Evolutionary conservation across 1,140 invertebrate species (phyloP).

Genomic region (Drosophila mayri): DNA sequence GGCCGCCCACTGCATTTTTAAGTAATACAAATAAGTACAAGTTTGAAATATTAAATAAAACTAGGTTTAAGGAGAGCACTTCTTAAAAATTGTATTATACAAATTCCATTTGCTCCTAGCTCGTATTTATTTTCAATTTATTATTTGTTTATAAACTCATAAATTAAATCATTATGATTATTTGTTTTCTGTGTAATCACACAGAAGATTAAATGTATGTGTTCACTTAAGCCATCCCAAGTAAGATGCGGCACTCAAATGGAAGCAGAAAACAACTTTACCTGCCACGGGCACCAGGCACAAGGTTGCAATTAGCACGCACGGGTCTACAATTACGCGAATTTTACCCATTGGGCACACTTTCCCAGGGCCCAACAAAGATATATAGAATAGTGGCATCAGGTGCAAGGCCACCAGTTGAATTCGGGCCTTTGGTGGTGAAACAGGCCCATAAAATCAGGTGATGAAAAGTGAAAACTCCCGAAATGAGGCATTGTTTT

Average conservation of each 20-base stretch:
- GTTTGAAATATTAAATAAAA: neutral
- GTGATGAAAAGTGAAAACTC: slow-evolving; percentile 63
- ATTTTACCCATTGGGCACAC: slow-evolving; percentile 65
- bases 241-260: slow-evolving; percentile 10
- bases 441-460: slow-evolving; percentile 31
- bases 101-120: too few species aligned
- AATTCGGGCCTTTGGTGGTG: slow-evolving; percentile 29
- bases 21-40: neutral
- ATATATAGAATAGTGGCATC: slow-evolving; percentile 71
- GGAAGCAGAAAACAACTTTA: slow-evolving; percentile 25
- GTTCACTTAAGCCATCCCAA: neutral
- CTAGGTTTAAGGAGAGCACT: neutral
- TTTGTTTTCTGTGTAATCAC: neutral
- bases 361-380: slow-evolving; percentile 46
- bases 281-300: slow-evolving; percentile 12
- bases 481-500: slow-evolving; percentile 9
- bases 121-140: neutral
- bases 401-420: slow-evolving; percentile 57
- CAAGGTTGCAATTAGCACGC: slow-evolving; percentile 60
- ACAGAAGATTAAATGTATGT: slow-evolving; percentile 19
- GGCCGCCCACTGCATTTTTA: neutral
- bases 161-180: too few species aligned
- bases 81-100: too few species aligned
- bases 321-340: slow-evolving; percentile 61
- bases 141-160: too few species aligned